Evolutionary conservation across 2,113 vertebrate genomes (phyloP).

Genomic region (Pomatorhinus ruficollis): DNA sequence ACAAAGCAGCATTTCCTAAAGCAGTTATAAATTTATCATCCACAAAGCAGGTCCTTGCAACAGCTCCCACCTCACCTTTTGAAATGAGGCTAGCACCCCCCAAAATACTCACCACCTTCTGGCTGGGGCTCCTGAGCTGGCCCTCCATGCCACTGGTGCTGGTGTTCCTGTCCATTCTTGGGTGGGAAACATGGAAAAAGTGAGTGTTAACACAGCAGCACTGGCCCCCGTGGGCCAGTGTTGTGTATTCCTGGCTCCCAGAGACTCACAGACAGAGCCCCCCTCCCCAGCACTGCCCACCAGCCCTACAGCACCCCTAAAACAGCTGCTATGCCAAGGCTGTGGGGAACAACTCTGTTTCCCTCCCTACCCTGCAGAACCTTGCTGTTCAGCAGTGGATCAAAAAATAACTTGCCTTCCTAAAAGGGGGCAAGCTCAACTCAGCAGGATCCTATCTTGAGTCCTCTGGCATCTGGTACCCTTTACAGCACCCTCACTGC

Average conservation of each 20-base stretch:
- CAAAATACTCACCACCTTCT: constrained; percentile 75
- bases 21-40: neutral
- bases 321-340: neutral
- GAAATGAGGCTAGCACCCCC: neutral
- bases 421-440: constrained; percentile 3
- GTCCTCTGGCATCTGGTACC: neutral
- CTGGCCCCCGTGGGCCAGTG: neutral
- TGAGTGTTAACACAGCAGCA: neutral
- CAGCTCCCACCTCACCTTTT: neutral
- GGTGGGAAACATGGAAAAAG: constrained; percentile 32
- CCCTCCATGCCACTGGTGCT: constrained; percentile 66
- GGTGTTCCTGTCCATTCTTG: constrained; percentile 78
- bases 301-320: neutral
- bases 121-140: constrained; percentile 44
- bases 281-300: neutral
- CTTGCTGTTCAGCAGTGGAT: neutral
- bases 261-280: neutral
- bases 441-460: neutral
- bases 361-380: neutral
- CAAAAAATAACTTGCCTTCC: constrained; percentile 77
- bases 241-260: accelerated
- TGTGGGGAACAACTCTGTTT: neutral
- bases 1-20: neutral
- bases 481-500: neutral
- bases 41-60: neutral